Base-by-base conservation (phyloP, 2,113 vertebrate species). In the Pluvianellus socialis region DNA sequence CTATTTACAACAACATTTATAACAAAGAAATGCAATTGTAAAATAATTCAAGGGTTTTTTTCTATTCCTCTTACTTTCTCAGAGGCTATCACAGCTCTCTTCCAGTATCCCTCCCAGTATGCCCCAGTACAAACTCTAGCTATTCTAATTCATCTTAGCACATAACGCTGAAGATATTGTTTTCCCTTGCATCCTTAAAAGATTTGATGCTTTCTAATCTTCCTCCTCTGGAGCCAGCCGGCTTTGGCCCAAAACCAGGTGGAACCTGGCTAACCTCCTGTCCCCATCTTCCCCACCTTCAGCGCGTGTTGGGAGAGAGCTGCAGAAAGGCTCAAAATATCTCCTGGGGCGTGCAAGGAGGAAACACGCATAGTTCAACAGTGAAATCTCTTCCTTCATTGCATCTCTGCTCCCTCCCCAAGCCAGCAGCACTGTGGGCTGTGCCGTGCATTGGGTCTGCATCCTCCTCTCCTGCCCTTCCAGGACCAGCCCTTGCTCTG, bases 381-480 rank as follows among this genome's bases (percentile, higher is more conserved):
- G 28, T 6, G 15, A 45, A 79, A 49, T 20, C 1, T 0, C 26
- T 80, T 74, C 56, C 55, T 50, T 50, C 11, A 0, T 24, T 15
- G 22, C 15, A 12, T 12, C n/a, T 53, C 33, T 27, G 45, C 50
- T 53, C 28, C 50, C 42, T 19, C 18, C 22, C 30, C 0, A 0
- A 65, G 56, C 23, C 20, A 10, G 47, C 7, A 6, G 56, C 56
- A 33, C 71, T 5, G 13, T 0, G 2, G 28, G 24, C 63, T 38
- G 18, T 23, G 61, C 68, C 3, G 0, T 7, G 12, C 0, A 0
- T 44, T 45, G 38, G 38, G 6, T 32, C 40, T 20, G 26, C 35
- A 88, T 11, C 58, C 33, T 67, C 35, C 35, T 56, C 50, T 67
- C 32, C 35, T 17, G 18, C 62, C 40, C 40, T 35, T 66, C 63